Conservation (phyloP, 2,888 invertebrate species). For the Gymnosoma rotundatum region DNA sequence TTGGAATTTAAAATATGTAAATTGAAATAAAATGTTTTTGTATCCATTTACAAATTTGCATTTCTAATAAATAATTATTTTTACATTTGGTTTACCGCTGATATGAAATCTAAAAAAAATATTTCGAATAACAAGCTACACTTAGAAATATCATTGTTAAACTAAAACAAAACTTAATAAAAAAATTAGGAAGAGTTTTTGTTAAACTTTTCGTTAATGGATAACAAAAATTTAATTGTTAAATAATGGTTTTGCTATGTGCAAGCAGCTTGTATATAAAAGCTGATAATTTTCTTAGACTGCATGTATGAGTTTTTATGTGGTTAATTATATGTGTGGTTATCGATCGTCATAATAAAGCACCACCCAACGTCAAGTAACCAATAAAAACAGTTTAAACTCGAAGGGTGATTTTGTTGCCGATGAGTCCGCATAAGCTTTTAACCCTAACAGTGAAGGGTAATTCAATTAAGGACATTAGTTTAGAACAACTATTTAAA, state of each 20-base stretch:
- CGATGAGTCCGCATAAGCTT: slow-evolving; percentile 75
- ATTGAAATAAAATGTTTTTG: slow-evolving; percentile 60
- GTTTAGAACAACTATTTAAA: slow-evolving; percentile 50
- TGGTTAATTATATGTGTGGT: slow-evolving; percentile 9
- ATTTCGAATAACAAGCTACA: slow-evolving; percentile 16
- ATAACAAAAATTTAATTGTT: too few relatives aligned
- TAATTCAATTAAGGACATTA: slow-evolving; percentile 73
- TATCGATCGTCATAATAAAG: slow-evolving; percentile 69
- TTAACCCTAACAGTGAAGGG: slow-evolving; percentile 72
- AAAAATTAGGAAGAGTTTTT: background rate
- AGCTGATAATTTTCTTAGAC: slow-evolving; percentile 1
- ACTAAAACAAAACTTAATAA: background rate
- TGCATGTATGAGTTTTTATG: background rate
- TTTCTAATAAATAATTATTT: slow-evolving; percentile 63
- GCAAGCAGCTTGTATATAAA: background rate
- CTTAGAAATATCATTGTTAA: background rate
- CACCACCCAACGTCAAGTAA: slow-evolving; percentile 72
- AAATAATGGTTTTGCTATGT: background rate
- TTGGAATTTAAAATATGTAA: slow-evolving; percentile 58
- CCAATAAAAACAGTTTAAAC: slow-evolving; percentile 79
- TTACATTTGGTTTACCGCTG: slow-evolving; percentile 22
- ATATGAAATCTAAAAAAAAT: slow-evolving; percentile 28
- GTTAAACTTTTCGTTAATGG: too few relatives aligned
- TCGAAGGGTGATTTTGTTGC: slow-evolving; percentile 77
- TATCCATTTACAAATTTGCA: slow-evolving; percentile 69